A percentile compares a stretch with the other conserved stretches of the same genome.
phyloP scores from a whole-genome alignment of 2,888 invertebrate genomes.

The Strigamia crassipes region DNA sequence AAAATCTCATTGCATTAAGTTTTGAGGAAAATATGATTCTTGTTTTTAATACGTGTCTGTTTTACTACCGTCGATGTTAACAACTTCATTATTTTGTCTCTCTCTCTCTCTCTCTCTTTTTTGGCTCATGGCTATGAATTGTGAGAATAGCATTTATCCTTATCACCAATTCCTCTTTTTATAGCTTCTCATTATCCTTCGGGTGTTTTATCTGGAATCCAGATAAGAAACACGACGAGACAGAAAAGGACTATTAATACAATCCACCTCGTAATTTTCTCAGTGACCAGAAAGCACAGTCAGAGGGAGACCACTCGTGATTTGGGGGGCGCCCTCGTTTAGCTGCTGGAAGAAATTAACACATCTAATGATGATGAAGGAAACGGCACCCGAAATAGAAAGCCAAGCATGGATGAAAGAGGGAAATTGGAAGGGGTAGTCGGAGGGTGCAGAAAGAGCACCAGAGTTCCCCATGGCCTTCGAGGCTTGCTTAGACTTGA shows the following conservation, averaged over 20 bases:
- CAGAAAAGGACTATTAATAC: constrained; percentile 38
- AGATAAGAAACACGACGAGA: constrained; percentile 30
- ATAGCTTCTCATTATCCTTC: constrained; percentile 40
- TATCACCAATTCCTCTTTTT: constrained; percentile 40
- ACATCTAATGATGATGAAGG: constrained; percentile 40
- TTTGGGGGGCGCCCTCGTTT: constrained; percentile 37
- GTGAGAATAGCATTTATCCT: constrained; percentile 20
- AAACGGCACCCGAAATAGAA: constrained; percentile 37
- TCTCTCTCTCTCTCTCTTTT: background rate
- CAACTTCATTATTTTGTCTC: constrained; percentile 29
- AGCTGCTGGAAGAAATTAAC: constrained; percentile 37
- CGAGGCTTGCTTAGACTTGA: constrained; percentile 25
- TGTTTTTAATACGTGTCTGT: constrained; percentile 7
- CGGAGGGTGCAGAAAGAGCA: constrained; percentile 12
- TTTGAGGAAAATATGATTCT: constrained; percentile 8
- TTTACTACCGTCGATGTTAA: constrained; percentile 38
- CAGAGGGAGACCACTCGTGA: constrained; percentile 35
- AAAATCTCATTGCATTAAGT: constrained; percentile 14
- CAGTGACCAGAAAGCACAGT: constrained; percentile 20
- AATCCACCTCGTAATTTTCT: constrained; percentile 40
- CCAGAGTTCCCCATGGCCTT: constrained; percentile 28
- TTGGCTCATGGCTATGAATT: constrained; percentile 31
- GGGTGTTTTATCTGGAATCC: constrained; percentile 34
- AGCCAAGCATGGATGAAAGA: constrained; percentile 35
- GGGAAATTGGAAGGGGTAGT: constrained; percentile 6